phyloP scores from a whole-genome alignment of 1,140 invertebrate species.

The Hylaeus volcanicus region DNA sequence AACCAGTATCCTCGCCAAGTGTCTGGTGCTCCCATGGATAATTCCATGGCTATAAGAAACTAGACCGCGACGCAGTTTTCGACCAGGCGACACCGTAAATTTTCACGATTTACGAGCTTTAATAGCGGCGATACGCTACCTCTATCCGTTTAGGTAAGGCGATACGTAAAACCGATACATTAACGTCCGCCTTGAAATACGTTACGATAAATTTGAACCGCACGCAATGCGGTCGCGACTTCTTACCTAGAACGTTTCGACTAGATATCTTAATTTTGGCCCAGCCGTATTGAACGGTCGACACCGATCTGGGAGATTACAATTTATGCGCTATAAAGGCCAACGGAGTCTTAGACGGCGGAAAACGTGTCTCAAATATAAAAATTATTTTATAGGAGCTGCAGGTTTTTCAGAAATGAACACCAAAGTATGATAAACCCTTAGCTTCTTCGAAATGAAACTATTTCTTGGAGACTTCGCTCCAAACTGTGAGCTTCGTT shows the following conservation, averaged over 20 bases:
- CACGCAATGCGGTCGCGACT: not conserved
- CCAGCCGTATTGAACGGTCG: not conserved
- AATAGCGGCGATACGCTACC: constrained; percentile 13
- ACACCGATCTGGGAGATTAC: not conserved
- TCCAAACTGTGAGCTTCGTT: too few species aligned
- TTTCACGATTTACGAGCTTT: constrained; percentile 27
- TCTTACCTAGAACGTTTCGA: not conserved
- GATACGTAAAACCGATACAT: constrained; percentile 25
- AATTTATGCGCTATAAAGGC: not conserved
- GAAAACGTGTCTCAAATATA: not conserved
- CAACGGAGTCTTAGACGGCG: too few species aligned
- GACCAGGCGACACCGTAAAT: constrained; percentile 10
- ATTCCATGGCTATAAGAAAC: constrained; percentile 3
- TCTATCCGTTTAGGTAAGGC: constrained; percentile 18
- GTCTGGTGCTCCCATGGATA: constrained; percentile 15
- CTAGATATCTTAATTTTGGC: not conserved
- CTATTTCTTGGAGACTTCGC: too few species aligned
- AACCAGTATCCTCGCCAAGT: constrained; percentile 5
- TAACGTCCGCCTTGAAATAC: constrained; percentile 18
- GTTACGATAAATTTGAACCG: constrained; percentile 2
- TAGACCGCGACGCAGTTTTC: not conserved
- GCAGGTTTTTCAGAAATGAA: too few species aligned
- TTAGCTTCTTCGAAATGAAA: too few species aligned
- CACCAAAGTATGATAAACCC: too few species aligned
- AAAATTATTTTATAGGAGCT: too few species aligned